These are phyloP conservation scores for Hybognathus amarus DNA, from an alignment of 2,797 vertebrate genomes.

Conservation along the genomic window DNA sequence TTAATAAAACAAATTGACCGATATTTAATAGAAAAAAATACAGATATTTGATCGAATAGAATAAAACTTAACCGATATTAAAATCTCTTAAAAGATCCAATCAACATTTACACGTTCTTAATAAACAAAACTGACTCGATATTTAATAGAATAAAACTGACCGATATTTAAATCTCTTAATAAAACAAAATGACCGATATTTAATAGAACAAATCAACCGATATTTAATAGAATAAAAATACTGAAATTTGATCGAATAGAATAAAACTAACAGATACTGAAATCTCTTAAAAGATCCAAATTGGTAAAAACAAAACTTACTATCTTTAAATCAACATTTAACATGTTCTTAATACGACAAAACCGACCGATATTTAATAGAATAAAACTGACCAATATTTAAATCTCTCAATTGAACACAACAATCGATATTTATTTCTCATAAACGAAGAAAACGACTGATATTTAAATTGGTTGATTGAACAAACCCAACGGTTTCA, in stretches of 20 bases:
- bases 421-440: not conserved
- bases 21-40: not conserved
- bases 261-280: not conserved
- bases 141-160: not conserved
- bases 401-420: not conserved
- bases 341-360: no score
- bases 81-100: not conserved
- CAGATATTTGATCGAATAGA: not conserved
- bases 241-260: no score
- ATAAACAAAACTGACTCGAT: no score
- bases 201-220: not conserved
- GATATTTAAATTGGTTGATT: not conserved
- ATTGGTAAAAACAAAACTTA: no score
- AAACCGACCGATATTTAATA: not conserved
- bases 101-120: no score
- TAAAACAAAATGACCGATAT: no score
- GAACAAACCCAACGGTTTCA: not conserved
- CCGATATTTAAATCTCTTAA: not conserved
- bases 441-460: not conserved
- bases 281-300: no score
- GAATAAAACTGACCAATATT: not conserved
- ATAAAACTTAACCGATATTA: not conserved
- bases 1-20: rapidly evolving
- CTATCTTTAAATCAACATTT: no score
- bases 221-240: no score